Percentiles rank a stretch among this genome's conserved stretches.
These are phyloP conservation scores for Strix occidentalis DNA, from an alignment of 2,797 vertebrate species.

Conservation along the genomic window DNA sequence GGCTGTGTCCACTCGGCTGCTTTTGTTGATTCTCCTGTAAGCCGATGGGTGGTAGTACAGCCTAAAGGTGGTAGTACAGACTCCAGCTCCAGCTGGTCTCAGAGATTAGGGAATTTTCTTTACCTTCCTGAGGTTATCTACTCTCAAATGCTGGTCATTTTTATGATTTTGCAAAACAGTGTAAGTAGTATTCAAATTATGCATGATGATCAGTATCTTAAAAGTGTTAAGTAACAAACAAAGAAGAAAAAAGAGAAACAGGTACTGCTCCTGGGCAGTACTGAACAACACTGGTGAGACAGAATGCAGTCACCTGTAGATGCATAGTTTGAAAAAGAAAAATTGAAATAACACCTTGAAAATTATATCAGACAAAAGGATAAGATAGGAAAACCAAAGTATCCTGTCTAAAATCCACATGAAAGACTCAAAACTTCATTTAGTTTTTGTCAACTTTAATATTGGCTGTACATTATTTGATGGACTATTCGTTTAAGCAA, in stretches of 20 bases:
- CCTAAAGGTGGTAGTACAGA: background rate
- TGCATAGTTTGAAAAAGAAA: background rate
- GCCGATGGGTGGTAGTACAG: slow-evolving; percentile 33
- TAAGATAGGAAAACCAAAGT: background rate
- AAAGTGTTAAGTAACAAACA: background rate
- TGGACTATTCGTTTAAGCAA: background rate
- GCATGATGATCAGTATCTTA: background rate
- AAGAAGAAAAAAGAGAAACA: background rate
- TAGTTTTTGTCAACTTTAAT: background rate
- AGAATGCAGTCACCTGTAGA: background rate
- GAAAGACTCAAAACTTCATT: background rate
- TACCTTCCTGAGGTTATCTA: background rate
- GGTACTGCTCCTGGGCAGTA: background rate
- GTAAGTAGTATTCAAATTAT: background rate
- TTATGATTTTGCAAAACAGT: background rate
- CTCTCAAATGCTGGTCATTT: background rate
- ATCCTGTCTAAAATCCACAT: background rate
- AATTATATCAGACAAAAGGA: background rate
- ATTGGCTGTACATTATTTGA: background rate
- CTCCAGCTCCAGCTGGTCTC: background rate
- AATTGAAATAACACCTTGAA: background rate
- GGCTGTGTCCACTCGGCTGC: background rate
- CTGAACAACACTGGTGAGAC: background rate
- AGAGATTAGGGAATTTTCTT: background rate
- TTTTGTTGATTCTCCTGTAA: background rate